Percentiles rank a stretch among this genome's conserved stretches.
phyloP scores from a whole-genome alignment of 2,888 invertebrate genomes.

The Ceraclea dissimilis region DNA sequence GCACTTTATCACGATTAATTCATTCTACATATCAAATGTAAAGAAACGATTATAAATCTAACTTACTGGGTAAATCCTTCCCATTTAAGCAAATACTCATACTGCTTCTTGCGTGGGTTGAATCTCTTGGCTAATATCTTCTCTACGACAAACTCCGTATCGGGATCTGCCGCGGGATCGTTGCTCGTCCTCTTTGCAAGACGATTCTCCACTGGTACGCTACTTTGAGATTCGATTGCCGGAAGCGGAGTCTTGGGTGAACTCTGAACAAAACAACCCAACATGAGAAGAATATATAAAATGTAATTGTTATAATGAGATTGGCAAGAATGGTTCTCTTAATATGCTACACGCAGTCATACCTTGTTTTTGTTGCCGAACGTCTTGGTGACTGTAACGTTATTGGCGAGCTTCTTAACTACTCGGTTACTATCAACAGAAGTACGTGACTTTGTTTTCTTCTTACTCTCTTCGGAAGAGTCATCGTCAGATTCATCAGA shows the following conservation, averaged over 20 bases:
- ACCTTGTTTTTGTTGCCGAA: conserved; percentile 6
- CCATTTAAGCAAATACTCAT: conserved; percentile 82
- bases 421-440: conserved; percentile 27
- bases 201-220: conserved; percentile 27
- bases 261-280: not conserved
- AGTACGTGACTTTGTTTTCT: conserved; percentile 42
- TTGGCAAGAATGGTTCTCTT: not conserved
- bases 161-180: conserved; percentile 27
- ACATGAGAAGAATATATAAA: too few relatives aligned
- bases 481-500: conserved; percentile 21
- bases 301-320: not conserved
- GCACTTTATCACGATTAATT: too few relatives aligned
- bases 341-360: not conserved
- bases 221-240: conserved; percentile 12
- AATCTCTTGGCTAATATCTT: conserved; percentile 78
- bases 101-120: conserved; percentile 68
- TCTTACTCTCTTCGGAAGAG: conserved; percentile 31
- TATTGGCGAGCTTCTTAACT: conserved; percentile 18
- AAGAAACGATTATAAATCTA: too few relatives aligned
- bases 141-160: conserved; percentile 65
- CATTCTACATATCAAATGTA: too few relatives aligned
- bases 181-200: conserved; percentile 43
- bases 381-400: conserved; percentile 19
- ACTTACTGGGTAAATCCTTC: conserved; percentile 70
- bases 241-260: conserved; percentile 1